These are phyloP conservation scores for Caenorhabditis latens DNA, from an alignment of 1,140 invertebrate genomes.

Conservation along the genomic window DNA sequence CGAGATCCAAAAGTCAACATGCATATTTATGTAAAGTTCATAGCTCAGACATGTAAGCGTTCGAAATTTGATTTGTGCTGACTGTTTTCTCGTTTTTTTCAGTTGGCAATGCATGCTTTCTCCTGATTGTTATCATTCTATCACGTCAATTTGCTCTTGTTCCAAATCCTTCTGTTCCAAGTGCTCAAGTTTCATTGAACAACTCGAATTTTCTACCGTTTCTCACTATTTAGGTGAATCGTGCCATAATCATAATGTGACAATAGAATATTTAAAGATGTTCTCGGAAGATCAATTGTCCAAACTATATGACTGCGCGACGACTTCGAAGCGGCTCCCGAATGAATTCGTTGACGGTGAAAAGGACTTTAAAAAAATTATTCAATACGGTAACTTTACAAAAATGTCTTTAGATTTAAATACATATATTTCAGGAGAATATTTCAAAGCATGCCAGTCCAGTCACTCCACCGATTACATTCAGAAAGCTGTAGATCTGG, in stretches of 20 bases:
- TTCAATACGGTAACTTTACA: not conserved
- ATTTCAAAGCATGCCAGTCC: conserved; percentile 21
- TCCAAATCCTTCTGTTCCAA: conserved; percentile 1
- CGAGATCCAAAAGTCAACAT: not conserved
- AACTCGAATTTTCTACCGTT: conserved; percentile 19
- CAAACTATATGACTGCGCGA: conserved; percentile 4
- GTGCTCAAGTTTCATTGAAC: not conserved
- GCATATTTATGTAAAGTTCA: not conserved
- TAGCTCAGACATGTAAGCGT: not conserved
- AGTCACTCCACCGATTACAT: not conserved
- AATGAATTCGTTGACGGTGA: conserved; percentile 19
- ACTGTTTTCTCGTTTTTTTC: not conserved
- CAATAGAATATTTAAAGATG: conserved; percentile 7
- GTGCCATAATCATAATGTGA: not conserved
- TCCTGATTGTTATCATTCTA: conserved; percentile 1
- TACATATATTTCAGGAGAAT: not conserved
- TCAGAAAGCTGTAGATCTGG: not conserved
- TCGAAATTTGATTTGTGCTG: not conserved
- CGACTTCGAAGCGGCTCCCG: conserved; percentile 4
- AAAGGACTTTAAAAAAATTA: not conserved
- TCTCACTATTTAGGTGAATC: not conserved
- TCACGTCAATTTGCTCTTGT: not conserved
- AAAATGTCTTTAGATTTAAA: not conserved
- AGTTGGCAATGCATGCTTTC: conserved; percentile 30
- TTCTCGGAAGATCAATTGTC: not conserved